Percentiles rank a stretch among this genome's conserved stretches.
phyloP scores from a whole-genome alignment of 2,888 invertebrate genomes.

The Iphiclides podalirius region DNA sequence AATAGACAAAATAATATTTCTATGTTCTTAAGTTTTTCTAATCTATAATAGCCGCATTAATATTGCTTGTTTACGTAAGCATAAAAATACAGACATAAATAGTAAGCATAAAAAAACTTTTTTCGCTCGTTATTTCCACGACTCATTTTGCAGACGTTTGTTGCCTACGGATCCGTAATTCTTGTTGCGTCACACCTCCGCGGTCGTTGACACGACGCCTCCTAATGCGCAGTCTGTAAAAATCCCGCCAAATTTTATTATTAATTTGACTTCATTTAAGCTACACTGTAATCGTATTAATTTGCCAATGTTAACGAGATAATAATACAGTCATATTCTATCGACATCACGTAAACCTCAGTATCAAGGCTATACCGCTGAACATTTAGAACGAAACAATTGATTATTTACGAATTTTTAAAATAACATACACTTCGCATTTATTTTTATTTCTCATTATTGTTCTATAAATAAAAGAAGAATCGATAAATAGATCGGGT shows the following conservation, averaged over 20 bases:
- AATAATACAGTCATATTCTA: no score
- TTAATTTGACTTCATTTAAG: neutral
- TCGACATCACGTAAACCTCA: no score
- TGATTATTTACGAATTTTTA: no score
- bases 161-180: slow-evolving; percentile 27
- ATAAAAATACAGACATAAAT: slow-evolving; percentile 14
- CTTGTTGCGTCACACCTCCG: slow-evolving; percentile 36
- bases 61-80: slow-evolving; percentile 9
- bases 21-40: no score
- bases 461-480: no score
- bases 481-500: slow-evolving; percentile 10
- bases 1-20: no score
- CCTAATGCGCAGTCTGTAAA: slow-evolving; percentile 23
- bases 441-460: no score
- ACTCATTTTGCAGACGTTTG: slow-evolving; percentile 25
- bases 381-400: no score
- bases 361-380: no score
- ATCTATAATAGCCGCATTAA: neutral
- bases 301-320: no score
- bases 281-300: no score
- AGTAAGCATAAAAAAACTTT: slow-evolving; percentile 8
- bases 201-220: slow-evolving; percentile 32
- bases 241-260: slow-evolving; percentile 14
- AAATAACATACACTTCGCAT: no score
- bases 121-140: slow-evolving; percentile 24